Evolutionary conservation across 2,888 invertebrate species (phyloP).

Genomic region (Cyclophora albipunctata): DNA sequence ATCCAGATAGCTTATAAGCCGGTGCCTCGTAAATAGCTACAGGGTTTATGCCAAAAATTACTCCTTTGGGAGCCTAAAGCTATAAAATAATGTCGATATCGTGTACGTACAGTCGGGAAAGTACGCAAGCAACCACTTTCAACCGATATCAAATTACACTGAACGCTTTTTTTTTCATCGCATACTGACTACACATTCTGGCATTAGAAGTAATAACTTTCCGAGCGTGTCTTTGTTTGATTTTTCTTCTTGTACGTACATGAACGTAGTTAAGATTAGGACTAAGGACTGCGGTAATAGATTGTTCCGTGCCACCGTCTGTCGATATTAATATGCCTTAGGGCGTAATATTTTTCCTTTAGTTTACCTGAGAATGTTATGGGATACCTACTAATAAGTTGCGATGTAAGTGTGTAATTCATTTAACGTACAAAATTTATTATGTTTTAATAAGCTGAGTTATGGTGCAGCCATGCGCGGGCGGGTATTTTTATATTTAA

Average conservation of each 20-base stretch:
- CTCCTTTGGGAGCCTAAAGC: conserved; percentile 41
- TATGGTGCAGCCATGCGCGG: neutral
- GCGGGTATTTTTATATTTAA: neutral
- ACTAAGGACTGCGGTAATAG: conserved; percentile 30
- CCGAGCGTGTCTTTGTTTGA: too few species aligned
- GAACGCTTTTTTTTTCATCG: too few species aligned
- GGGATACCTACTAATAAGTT: neutral
- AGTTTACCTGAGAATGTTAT: conserved; percentile 1
- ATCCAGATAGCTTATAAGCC: conserved; percentile 53
- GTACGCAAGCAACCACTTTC: too few species aligned
- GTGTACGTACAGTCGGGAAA: conserved; percentile 13
- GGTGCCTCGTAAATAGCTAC: conserved; percentile 47
- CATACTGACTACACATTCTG: too few species aligned
- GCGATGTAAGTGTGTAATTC: neutral
- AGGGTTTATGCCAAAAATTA: conserved; percentile 49
- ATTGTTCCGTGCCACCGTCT: conserved; percentile 26
- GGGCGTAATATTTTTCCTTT: conserved; percentile 30
- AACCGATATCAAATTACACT: too few species aligned
- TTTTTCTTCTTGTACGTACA: conserved; percentile 16
- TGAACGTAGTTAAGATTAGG: conserved; percentile 46
- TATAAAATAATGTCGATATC: conserved; percentile 46
- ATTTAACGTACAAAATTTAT: neutral
- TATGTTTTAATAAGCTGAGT: too few species aligned
- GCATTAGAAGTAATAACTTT: too few species aligned
- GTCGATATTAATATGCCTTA: conserved; percentile 33